phyloP scores from a whole-genome alignment of 2,113 vertebrate genomes.

The Furnarius figulus region DNA sequence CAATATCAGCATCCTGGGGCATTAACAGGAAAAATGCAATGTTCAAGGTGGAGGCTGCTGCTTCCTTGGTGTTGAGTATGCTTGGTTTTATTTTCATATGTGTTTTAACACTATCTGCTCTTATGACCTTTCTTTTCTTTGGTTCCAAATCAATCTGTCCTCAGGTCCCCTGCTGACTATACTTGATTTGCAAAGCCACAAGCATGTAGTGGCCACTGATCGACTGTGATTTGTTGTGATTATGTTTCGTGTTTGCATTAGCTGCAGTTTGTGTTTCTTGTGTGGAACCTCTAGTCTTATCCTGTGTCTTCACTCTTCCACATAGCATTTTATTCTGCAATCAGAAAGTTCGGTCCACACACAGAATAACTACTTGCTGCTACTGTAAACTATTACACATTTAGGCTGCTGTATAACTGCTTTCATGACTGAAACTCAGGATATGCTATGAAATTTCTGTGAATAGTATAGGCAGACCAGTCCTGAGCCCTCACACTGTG shows the following conservation, averaged over 20 bases:
- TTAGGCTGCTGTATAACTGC: neutral
- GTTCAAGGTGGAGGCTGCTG: neutral
- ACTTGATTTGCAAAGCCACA: neutral
- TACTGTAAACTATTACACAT: neutral
- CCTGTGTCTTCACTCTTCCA: neutral
- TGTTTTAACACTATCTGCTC: neutral
- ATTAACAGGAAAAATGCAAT: neutral
- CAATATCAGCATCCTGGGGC: neutral
- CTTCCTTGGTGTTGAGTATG: neutral
- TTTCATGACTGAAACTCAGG: neutral
- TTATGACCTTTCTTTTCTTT: neutral
- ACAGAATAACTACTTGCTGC: neutral
- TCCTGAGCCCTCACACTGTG: neutral
- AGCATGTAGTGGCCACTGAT: neutral
- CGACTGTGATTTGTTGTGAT: neutral
- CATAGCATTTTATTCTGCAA: neutral
- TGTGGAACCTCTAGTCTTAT: neutral
- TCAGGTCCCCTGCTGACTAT: neutral
- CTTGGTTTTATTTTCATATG: neutral
- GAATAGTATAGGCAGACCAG: neutral
- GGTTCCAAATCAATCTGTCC: neutral
- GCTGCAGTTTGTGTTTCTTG: neutral
- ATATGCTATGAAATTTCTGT: neutral
- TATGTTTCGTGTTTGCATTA: neutral
- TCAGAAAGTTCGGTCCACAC: neutral